Evolutionary conservation across 2,113 vertebrate genomes (phyloP).

Genomic region (Hystrix brachyura): DNA sequence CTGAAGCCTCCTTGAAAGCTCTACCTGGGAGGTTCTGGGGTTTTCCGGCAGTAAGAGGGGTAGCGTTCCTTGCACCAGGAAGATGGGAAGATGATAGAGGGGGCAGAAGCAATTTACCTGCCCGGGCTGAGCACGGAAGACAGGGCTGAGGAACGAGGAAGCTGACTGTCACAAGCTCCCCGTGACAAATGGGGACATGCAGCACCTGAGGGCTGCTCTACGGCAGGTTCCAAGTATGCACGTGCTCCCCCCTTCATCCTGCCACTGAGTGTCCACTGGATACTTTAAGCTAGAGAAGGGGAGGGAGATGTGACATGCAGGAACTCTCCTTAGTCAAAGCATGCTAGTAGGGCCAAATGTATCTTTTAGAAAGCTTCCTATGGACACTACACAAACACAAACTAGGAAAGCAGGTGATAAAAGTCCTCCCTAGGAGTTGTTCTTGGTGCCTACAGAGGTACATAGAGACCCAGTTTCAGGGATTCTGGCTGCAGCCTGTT

Average conservation of each 20-base stretch:
- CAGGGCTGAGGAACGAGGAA: not conserved
- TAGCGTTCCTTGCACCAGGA: not conserved
- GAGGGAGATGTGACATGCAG: not conserved
- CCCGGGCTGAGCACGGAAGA: not conserved
- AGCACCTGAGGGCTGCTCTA: not conserved
- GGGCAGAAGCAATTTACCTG: not conserved
- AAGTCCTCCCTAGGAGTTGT: not conserved
- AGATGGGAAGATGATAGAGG: not conserved
- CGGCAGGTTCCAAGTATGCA: not conserved
- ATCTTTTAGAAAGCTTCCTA: not conserved
- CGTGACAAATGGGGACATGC: accelerated
- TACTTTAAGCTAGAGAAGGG: not conserved
- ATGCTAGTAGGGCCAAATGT: not conserved
- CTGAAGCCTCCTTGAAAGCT: not conserved
- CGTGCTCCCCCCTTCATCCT: not conserved
- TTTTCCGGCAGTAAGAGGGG: not conserved
- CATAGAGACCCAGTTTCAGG: accelerated
- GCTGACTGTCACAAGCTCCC: not conserved
- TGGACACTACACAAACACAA: not conserved
- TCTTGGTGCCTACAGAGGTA: not conserved
- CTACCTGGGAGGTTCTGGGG: not conserved
- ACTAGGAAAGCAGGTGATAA: not conserved
- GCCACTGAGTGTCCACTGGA: not conserved
- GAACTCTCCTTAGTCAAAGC: not conserved
- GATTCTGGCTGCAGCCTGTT: not conserved